A percentile compares a stretch with the other conserved stretches of the same genome.
phyloP scores from a whole-genome alignment of 2,888 invertebrate genomes.

The Melipona bicolor region DNA sequence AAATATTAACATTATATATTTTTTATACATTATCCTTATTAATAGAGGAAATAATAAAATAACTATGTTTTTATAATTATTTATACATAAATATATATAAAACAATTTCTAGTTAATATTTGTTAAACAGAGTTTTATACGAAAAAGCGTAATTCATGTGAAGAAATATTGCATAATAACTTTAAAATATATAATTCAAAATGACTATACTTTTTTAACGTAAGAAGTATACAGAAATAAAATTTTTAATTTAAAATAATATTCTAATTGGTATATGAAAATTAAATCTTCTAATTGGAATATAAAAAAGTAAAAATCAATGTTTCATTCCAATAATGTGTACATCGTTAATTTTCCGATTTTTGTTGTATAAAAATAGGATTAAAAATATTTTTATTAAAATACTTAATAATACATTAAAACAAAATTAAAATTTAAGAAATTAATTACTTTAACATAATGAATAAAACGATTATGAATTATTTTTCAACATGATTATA shows the following conservation, averaged over 20 bases:
- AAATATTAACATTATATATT: slow-evolving; percentile 48
- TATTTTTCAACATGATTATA: not conserved
- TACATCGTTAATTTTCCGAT: slow-evolving; percentile 16
- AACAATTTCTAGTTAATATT: slow-evolving; percentile 68
- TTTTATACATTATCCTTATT: slow-evolving; percentile 64
- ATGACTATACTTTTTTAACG: slow-evolving; percentile 17
- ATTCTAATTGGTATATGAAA: not conserved
- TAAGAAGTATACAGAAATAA: slow-evolving; percentile 53
- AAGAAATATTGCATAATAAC: slow-evolving; percentile 48
- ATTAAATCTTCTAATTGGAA: slow-evolving; percentile 7
- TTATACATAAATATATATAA: slow-evolving; percentile 72
- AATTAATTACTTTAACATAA: not conserved
- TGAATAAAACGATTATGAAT: not conserved
- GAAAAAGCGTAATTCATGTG: slow-evolving; percentile 44
- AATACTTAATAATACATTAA: not conserved
- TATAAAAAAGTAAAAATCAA: slow-evolving; percentile 3
- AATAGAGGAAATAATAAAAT: slow-evolving; percentile 71
- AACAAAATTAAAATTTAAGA: not conserved
- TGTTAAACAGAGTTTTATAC: slow-evolving; percentile 67
- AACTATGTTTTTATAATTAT: slow-evolving; percentile 67
- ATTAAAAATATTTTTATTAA: not conserved
- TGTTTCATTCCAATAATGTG: slow-evolving; percentile 17
- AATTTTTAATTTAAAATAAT: slow-evolving; percentile 23
- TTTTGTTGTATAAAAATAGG: not conserved
- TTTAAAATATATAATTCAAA: slow-evolving; percentile 31